phyloP scores from a whole-genome alignment of 2,113 vertebrate species.

The Neotoma lepida region DNA sequence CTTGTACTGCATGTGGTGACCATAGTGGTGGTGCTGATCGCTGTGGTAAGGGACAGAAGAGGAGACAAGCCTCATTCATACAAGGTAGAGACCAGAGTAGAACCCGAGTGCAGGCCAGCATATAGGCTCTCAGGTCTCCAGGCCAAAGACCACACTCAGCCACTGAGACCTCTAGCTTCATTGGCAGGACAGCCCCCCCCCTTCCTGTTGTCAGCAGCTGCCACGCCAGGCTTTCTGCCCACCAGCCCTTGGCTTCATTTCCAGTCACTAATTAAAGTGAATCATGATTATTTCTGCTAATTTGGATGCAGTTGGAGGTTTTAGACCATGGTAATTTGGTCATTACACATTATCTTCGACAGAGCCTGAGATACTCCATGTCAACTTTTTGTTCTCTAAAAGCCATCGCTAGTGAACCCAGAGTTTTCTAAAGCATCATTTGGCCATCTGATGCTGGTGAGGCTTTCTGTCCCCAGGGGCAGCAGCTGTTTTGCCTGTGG shows the following conservation, averaged over 20 bases:
- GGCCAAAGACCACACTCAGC: not conserved
- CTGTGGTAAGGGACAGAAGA: not conserved
- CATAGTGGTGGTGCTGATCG: not conserved
- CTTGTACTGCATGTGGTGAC: no score
- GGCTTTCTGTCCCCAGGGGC: not conserved
- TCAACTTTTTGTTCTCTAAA: slow-evolving; percentile 70
- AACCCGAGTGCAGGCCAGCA: not conserved
- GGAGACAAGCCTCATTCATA: not conserved
- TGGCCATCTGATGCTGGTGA: not conserved
- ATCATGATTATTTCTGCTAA: slow-evolving; percentile 80
- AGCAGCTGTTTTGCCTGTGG: not conserved
- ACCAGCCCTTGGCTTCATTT: slow-evolving; percentile 60
- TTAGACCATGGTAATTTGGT: slow-evolving; percentile 74
- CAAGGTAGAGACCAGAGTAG: not conserved
- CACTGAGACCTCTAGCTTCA: not conserved
- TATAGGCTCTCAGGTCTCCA: not conserved
- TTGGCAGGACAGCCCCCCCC: not conserved
- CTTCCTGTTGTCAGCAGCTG: slow-evolving; percentile 53
- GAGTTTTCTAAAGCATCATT: slow-evolving; percentile 17
- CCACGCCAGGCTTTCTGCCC: slow-evolving; percentile 62
- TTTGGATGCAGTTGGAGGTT: slow-evolving; percentile 74
- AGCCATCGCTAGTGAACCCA: not conserved
- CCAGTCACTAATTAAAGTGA: slow-evolving; percentile 78
- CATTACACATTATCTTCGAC: slow-evolving; percentile 71
- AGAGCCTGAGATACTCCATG: slow-evolving; percentile 20